Percentiles rank a stretch among this genome's conserved stretches.
These are phyloP conservation scores for Antechinus stuartii DNA, from an alignment of 2,113 vertebrate genomes.

Conservation along the genomic window DNA sequence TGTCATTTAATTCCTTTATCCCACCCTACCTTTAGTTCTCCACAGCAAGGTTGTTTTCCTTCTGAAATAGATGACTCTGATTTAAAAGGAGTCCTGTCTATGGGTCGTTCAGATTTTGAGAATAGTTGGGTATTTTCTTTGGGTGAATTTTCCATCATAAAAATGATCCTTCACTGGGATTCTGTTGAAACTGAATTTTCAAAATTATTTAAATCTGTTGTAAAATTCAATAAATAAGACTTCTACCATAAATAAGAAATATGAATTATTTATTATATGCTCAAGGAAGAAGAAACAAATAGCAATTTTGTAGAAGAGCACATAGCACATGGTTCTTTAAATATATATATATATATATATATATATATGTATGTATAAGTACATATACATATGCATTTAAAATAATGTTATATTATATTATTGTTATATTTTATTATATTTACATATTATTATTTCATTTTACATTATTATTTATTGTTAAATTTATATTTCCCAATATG, in stretches of 20 bases:
- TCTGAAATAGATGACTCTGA: slow-evolving; percentile 76
- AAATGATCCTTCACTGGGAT: slow-evolving; percentile 68
- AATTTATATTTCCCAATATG: background rate
- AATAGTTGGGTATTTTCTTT: slow-evolving; percentile 83
- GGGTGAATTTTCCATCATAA: slow-evolving; percentile 83
- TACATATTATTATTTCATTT: too few relatives aligned
- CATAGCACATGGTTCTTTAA: background rate
- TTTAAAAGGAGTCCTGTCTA: slow-evolving; percentile 76
- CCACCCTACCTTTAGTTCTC: slow-evolving; percentile 85
- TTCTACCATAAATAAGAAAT: slow-evolving; percentile 34
- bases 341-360: background rate
- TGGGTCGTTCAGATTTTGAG: slow-evolving; percentile 67
- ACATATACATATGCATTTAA: too few relatives aligned
- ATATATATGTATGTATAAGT: too few relatives aligned
- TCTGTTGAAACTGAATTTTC: slow-evolving; percentile 56
- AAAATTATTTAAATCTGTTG: slow-evolving; percentile 30
- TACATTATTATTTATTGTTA: background rate
- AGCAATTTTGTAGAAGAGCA: background rate
- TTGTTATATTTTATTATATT: too few relatives aligned
- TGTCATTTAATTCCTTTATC: background rate
- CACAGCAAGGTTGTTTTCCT: slow-evolving; percentile 72
- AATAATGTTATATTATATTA: too few relatives aligned
- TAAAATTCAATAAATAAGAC: background rate
- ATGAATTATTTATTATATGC: background rate
- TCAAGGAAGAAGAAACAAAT: background rate